Percentiles rank a stretch among this genome's conserved stretches.
Evolutionary conservation across 2,888 invertebrate genomes (phyloP).

Genomic region (Limnephilus marmoratus): DNA sequence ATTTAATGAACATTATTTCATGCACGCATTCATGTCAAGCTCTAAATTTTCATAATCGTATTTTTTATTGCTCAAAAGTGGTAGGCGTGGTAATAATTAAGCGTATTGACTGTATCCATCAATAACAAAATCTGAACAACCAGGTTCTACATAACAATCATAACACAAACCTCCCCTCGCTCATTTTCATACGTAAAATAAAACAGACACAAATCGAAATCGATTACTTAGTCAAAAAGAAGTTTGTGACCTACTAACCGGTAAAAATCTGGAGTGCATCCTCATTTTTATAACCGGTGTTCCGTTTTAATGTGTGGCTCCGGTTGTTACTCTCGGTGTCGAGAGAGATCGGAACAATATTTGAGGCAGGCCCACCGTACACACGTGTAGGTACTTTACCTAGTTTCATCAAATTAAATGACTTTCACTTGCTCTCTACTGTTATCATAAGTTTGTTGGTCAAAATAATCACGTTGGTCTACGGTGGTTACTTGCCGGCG

Average conservation of each 20-base stretch:
- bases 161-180: background rate
- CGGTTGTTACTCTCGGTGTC: background rate
- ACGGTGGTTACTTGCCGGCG: background rate
- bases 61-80: too few relatives aligned
- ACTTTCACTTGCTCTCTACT: slow-evolving; percentile 25
- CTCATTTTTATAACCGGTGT: background rate
- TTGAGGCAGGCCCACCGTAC: background rate
- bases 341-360: background rate
- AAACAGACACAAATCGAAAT: background rate
- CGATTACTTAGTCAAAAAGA: background rate
- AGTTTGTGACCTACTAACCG: background rate
- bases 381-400: slow-evolving; percentile 2
- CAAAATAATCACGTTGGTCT: background rate
- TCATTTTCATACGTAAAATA: background rate
- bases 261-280: background rate
- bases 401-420: background rate
- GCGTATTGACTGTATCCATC: too few relatives aligned
- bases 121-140: too few relatives aligned
- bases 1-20: background rate
- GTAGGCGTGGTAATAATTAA: too few relatives aligned
- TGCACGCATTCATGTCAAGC: background rate
- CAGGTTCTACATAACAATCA: too few relatives aligned
- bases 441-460: background rate
- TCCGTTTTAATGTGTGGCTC: background rate
- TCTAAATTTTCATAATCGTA: background rate